phyloP scores from a whole-genome alignment of 2,888 invertebrate species.

The Lacanobia wlatinum region DNA sequence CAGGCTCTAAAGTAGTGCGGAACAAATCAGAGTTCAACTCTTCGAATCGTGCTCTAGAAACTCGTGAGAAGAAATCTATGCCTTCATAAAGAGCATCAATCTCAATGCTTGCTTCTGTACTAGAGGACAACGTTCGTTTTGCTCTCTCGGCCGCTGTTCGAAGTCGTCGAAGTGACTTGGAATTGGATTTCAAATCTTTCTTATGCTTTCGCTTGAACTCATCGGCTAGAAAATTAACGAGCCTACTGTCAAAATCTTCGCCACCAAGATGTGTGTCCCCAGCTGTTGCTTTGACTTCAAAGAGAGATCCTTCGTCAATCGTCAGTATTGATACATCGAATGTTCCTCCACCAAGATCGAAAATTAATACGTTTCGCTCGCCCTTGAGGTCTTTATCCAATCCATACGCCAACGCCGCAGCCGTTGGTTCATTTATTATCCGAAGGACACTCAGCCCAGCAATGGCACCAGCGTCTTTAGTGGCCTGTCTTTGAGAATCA shows the following conservation, averaged over 20 bases:
- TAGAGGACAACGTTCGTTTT: slow-evolving; percentile 94
- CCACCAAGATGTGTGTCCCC: slow-evolving; percentile 97
- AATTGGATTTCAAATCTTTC: slow-evolving; percentile 92
- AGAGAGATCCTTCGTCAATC: slow-evolving; percentile 94
- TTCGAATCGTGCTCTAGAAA: slow-evolving; percentile 94
- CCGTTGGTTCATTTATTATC: slow-evolving; percentile 96
- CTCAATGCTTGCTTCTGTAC: slow-evolving; percentile 94
- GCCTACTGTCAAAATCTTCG: slow-evolving; percentile 92
- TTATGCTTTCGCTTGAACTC: slow-evolving; percentile 94
- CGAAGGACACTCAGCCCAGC: slow-evolving; percentile 95
- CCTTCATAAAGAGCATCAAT: slow-evolving; percentile 94
- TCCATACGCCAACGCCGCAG: slow-evolving; percentile 94
- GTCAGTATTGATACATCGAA: slow-evolving; percentile 96
- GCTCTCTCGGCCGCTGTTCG: slow-evolving; percentile 94
- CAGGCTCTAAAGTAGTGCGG: slow-evolving; percentile 93
- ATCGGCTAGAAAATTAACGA: slow-evolving; percentile 92
- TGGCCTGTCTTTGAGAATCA: slow-evolving; percentile 94
- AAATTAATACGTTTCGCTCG: slow-evolving; percentile 92
- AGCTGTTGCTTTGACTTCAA: slow-evolving; percentile 95
- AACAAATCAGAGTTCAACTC: slow-evolving; percentile 94
- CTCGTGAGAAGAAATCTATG: slow-evolving; percentile 92
- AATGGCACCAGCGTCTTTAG: slow-evolving; percentile 95
- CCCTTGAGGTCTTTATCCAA: slow-evolving; percentile 92
- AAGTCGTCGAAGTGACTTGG: slow-evolving; percentile 92
- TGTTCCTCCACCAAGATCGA: slow-evolving; percentile 92